These are phyloP conservation scores for Saimiri boliviensis DNA, from an alignment of 2,113 vertebrate species.

Conservation along the genomic window DNA sequence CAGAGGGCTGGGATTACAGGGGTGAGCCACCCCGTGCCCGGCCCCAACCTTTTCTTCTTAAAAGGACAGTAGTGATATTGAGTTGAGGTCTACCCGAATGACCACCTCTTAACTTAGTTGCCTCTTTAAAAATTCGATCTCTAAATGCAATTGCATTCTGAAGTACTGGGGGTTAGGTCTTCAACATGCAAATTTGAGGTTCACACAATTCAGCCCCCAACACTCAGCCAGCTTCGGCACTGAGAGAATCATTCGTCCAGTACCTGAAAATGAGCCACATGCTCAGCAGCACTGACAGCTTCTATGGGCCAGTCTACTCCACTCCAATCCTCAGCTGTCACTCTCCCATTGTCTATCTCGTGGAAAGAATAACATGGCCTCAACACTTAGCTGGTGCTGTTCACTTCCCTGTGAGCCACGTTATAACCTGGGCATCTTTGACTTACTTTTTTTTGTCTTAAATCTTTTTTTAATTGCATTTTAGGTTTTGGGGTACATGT, in stretches of 20 bases:
- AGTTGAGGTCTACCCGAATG: background rate
- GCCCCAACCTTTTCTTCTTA: too few species aligned
- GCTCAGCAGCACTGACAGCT: background rate
- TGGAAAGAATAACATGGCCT: background rate
- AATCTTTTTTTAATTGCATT: too few species aligned
- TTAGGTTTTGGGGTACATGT: too few species aligned
- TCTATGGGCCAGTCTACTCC: too few species aligned
- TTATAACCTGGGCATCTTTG: background rate
- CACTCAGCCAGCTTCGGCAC: too few species aligned
- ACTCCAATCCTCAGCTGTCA: background rate
- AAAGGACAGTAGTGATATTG: background rate
- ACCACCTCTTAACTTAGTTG: background rate
- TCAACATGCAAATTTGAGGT: background rate
- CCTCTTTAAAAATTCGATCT: background rate
- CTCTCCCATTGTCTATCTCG: background rate
- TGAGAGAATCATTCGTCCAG: too few species aligned
- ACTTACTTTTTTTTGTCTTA: background rate
- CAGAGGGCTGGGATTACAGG: too few species aligned
- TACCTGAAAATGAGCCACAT: background rate
- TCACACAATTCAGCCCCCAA: accelerated
- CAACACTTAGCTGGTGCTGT: background rate
- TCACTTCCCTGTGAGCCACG: background rate
- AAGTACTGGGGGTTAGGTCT: background rate
- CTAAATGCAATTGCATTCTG: background rate
- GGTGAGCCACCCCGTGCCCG: too few species aligned